Conservation (phyloP, 2,113 vertebrate genomes). For the Mobula hypostoma region DNA sequence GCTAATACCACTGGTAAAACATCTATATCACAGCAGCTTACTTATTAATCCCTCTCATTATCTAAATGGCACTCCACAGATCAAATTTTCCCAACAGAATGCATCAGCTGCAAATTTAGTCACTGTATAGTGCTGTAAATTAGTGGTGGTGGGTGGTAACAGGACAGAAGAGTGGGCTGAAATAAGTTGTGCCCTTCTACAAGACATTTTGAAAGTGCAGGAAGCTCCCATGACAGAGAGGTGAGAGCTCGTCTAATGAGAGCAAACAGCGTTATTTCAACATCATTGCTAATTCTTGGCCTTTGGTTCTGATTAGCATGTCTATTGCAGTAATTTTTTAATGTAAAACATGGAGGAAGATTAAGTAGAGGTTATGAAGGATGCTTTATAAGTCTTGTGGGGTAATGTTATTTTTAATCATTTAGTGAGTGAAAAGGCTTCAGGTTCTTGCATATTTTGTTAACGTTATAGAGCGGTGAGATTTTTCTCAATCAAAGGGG, state of each 20-base stretch:
- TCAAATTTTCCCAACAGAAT: not conserved
- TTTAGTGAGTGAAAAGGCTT: not conserved
- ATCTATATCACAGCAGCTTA: not conserved
- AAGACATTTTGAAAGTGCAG: not conserved
- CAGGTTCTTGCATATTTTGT: not conserved
- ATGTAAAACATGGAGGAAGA: not conserved
- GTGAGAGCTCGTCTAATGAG: not conserved
- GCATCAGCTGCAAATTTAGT: not conserved
- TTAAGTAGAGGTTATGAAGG: not conserved
- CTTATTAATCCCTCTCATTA: not conserved
- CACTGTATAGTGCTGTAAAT: not conserved
- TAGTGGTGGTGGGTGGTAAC: not conserved
- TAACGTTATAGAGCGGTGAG: not conserved
- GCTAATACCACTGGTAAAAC: not conserved
- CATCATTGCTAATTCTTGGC: not conserved
- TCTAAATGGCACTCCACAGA: not conserved
- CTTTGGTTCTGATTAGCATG: not conserved
- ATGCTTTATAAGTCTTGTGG: not conserved
- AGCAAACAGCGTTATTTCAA: not conserved
- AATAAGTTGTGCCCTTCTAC: not conserved
- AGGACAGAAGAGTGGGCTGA: not conserved
- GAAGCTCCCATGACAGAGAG: not conserved
- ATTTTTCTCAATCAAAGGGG: not conserved
- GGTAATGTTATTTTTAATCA: not conserved
- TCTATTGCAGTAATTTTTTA: not conserved